A percentile compares a stretch with the other conserved stretches of the same genome.
These are phyloP conservation scores for Romanogobio albipinnatus DNA, from an alignment of 2,113 vertebrate species.

Conservation along the genomic window DNA sequence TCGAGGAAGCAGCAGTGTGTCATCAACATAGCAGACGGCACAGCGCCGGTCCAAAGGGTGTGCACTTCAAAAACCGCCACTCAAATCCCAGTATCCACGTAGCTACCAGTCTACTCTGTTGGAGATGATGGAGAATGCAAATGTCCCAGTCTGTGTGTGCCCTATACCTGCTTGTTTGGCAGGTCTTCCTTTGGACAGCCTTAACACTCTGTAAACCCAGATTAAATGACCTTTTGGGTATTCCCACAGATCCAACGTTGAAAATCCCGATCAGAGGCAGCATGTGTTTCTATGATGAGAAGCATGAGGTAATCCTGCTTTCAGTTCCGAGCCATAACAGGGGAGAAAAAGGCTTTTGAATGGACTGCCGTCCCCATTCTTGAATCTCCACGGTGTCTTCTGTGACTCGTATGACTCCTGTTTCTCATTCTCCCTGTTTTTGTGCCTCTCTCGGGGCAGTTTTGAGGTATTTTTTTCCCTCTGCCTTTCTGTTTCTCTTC, in stretches of 20 bases:
- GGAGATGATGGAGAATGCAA: slow-evolving; percentile 32
- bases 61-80: slow-evolving; percentile 58
- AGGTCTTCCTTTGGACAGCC: slow-evolving; percentile 9
- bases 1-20: slow-evolving; percentile 66
- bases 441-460: background rate
- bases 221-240: slow-evolving; percentile 65
- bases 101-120: slow-evolving; percentile 66
- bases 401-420: background rate
- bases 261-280: slow-evolving; percentile 62
- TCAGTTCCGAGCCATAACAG: slow-evolving; percentile 62
- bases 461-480: slow-evolving; percentile 37
- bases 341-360: slow-evolving; percentile 51
- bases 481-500: slow-evolving; percentile 56
- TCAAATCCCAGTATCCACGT: slow-evolving; percentile 64
- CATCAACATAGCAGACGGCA: slow-evolving; percentile 70
- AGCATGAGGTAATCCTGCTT: slow-evolving; percentile 51
- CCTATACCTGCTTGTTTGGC: slow-evolving; percentile 36
- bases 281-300: slow-evolving; percentile 57
- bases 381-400: background rate
- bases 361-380: slow-evolving; percentile 20
- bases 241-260: slow-evolving; percentile 61
- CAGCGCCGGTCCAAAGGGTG: slow-evolving; percentile 62
- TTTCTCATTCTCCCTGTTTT: slow-evolving; percentile 19
- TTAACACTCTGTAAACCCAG: slow-evolving; percentile 58
- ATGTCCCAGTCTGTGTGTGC: background rate